A percentile compares a stretch with the other conserved stretches of the same genome.
These are phyloP conservation scores for Catostomus latipinnis DNA, from an alignment of 2,797 vertebrate species.

Conservation along the genomic window DNA sequence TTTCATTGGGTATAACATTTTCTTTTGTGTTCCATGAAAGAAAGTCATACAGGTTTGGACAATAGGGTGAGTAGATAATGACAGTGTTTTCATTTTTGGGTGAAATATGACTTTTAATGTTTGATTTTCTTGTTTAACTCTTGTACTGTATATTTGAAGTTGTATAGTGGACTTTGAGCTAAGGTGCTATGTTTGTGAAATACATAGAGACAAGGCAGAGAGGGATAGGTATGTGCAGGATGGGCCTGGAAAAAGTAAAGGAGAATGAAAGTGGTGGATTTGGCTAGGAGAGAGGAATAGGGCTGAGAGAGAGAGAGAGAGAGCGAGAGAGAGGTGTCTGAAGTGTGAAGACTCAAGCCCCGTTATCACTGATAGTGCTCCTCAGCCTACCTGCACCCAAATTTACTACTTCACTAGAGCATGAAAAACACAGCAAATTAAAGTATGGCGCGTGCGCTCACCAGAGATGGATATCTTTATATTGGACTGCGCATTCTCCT, in stretches of 20 bases:
- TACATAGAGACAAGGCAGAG: slow-evolving; percentile 14
- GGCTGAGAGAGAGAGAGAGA: slow-evolving; percentile 58
- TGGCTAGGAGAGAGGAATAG: slow-evolving; percentile 25
- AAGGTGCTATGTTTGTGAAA: background rate
- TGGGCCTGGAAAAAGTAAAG: background rate
- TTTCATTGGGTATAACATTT: too few species aligned
- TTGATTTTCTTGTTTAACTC: background rate
- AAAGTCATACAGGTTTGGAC: too few species aligned
- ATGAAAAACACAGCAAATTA: slow-evolving; percentile 95
- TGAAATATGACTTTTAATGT: background rate
- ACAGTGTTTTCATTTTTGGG: too few species aligned
- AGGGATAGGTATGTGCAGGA: slow-evolving; percentile 1
- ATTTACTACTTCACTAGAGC: slow-evolving; percentile 97
- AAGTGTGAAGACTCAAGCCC: slow-evolving; percentile 90
- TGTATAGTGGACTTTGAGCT: too few species aligned
- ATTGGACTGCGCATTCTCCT: slow-evolving; percentile 86
- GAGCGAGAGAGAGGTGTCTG: slow-evolving; percentile 73
- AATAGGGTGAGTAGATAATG: too few species aligned
- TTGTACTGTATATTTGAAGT: too few species aligned
- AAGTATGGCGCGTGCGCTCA: slow-evolving; percentile 89
- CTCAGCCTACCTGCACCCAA: slow-evolving; percentile 84
- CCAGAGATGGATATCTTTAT: slow-evolving; percentile 94
- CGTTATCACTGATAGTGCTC: slow-evolving; percentile 91
- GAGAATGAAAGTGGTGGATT: slow-evolving; percentile 47
- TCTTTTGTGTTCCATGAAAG: too few species aligned